phyloP scores from a whole-genome alignment of 2,888 invertebrate species.

The Cheiracanthium punctorium region DNA sequence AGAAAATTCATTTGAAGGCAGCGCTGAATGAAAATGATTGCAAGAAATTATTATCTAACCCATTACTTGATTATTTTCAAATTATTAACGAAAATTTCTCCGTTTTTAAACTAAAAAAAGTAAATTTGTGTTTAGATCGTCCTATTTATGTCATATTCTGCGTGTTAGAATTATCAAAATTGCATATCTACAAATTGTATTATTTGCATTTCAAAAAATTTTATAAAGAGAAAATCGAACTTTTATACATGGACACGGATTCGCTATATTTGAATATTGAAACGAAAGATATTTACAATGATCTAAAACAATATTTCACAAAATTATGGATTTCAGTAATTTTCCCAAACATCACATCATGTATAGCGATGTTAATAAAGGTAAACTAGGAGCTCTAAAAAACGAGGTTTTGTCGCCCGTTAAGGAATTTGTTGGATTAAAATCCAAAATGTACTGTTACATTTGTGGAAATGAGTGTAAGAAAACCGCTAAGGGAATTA shows the following conservation, averaged over 20 bases:
- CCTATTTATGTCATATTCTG: too few relatives aligned
- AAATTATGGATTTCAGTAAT: constrained; percentile 17
- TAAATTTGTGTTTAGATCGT: too few relatives aligned
- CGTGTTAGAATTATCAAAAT: too few relatives aligned
- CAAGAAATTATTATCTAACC: neutral
- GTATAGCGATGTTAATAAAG: neutral
- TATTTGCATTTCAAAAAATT: neutral
- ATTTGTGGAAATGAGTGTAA: neutral
- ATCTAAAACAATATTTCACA: neutral
- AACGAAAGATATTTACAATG: neutral
- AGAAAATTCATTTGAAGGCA: neutral
- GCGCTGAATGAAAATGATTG: neutral
- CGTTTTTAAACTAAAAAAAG: neutral
- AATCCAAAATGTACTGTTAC: neutral
- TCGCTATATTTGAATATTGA: neutral
- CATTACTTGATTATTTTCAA: constrained; percentile 13
- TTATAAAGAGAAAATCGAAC: neutral
- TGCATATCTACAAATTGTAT: too few relatives aligned
- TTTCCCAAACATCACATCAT: neutral
- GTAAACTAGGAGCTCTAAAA: neutral
- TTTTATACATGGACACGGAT: neutral
- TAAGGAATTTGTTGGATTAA: neutral
- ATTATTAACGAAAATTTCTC: neutral
- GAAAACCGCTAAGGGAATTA: constrained; percentile 15
- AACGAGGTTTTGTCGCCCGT: neutral